A percentile compares a stretch with the other conserved stretches of the same genome.
phyloP scores from a whole-genome alignment of 2,797 vertebrate genomes.

The Falco novaeseelandiae region DNA sequence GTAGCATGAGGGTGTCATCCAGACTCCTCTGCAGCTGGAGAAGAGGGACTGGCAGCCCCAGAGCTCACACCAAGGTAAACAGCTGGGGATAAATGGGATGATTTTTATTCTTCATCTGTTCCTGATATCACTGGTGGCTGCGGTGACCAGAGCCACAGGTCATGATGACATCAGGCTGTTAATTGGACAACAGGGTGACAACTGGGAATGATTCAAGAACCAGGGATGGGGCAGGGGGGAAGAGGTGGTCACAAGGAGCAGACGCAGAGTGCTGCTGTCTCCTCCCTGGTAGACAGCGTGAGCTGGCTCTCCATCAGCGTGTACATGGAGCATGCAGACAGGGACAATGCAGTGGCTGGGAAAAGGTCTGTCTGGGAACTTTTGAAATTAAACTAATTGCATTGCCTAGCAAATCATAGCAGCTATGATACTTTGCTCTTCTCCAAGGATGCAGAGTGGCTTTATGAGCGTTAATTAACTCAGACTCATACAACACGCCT shows the following conservation, averaged over 20 bases:
- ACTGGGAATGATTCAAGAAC: not conserved
- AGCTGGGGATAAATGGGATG: not conserved
- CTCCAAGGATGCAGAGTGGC: not conserved
- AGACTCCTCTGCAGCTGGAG: not conserved
- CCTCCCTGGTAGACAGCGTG: not conserved
- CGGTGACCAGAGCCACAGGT: not conserved
- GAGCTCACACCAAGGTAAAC: not conserved
- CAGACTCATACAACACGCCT: not conserved
- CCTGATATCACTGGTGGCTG: not conserved
- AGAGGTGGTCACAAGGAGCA: not conserved
- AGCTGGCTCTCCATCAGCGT: not conserved
- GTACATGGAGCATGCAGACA: not conserved
- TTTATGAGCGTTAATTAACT: constrained; percentile 15
- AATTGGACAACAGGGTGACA: not conserved
- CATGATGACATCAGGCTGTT: constrained; percentile 39
- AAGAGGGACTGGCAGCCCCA: not conserved
- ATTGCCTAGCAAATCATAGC: not conserved
- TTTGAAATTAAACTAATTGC: not conserved
- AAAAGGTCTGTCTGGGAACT: not conserved
- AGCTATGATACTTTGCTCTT: not conserved
- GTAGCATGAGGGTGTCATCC: not conserved
- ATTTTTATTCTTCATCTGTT: not conserved
- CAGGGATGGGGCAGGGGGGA: not conserved
- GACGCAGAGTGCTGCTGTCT: not conserved
- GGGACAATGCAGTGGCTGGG: not conserved